phyloP scores from a whole-genome alignment of 1,140 invertebrate species.

The Drusus annulatus region DNA sequence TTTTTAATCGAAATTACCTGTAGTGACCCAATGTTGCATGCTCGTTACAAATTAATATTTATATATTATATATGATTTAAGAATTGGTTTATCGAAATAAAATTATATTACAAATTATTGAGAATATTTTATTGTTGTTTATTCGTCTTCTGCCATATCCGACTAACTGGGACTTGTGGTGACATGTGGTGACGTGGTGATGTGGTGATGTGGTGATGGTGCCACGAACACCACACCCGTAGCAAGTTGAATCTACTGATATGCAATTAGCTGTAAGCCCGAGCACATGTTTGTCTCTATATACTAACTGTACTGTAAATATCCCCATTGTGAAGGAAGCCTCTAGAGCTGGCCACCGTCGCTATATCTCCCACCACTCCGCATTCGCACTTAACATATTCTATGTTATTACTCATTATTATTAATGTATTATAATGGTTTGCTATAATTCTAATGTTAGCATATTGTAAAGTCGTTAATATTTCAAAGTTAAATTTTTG shows the following conservation, averaged over 20 bases:
- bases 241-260: constrained; percentile 32
- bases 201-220: too few relatives aligned
- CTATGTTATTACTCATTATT: background rate
- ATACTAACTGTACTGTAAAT: background rate
- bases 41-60: constrained; percentile 36
- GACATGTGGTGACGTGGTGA: constrained; percentile 21
- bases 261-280: constrained; percentile 10
- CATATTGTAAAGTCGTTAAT: constrained; percentile 13
- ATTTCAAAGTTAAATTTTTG: constrained; percentile 8
- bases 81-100: constrained; percentile 42
- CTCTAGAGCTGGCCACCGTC: background rate
- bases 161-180: background rate
- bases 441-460: constrained; percentile 21
- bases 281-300: background rate
- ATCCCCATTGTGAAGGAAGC: constrained; percentile 20
- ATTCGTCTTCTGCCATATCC: constrained; percentile 31
- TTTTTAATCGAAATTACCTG: constrained; percentile 1
- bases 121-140: constrained; percentile 45
- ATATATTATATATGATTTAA: constrained; percentile 44
- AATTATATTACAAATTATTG: constrained; percentile 43
- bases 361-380: background rate
- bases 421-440: background rate
- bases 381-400: background rate
- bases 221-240: background rate
- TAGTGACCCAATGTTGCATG: constrained; percentile 35